phyloP scores from a whole-genome alignment of 2,888 invertebrate species.

The Tineola bisselliella region DNA sequence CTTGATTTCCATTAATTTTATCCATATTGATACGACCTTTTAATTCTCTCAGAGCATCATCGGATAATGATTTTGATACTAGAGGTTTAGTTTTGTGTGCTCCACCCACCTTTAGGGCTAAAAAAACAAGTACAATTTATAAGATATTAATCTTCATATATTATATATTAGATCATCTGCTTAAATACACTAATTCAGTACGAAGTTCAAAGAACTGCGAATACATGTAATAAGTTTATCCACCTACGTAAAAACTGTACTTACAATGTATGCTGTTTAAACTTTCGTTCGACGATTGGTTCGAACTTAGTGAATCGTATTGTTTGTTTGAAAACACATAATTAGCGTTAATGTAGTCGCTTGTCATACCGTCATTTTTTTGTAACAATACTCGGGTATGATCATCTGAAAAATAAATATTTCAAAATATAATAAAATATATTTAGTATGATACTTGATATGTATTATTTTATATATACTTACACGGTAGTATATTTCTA shows the following conservation, averaged over 20 bases:
- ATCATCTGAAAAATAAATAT: conserved; percentile 77
- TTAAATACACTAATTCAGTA: not conserved
- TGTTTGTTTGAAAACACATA: conserved; percentile 73
- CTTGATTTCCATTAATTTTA: conserved; percentile 37
- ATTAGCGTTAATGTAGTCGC: conserved; percentile 98
- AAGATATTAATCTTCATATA: not conserved
- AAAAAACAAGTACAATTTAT: conserved; percentile 18
- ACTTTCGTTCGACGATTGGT: conserved; percentile 42
- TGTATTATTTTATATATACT: conserved; percentile 22
- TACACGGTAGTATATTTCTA: conserved; percentile 94
- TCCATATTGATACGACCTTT: conserved; percentile 38
- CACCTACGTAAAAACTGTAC: conserved; percentile 18
- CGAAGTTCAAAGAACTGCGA: not conserved
- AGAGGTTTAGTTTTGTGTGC: conserved; percentile 30
- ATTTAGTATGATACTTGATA: too few species aligned
- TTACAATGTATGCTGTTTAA: conserved; percentile 45
- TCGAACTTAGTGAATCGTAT: conserved; percentile 31
- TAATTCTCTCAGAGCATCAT: conserved; percentile 42
- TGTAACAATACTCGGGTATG: conserved; percentile 91
- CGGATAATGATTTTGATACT: conserved; percentile 45
- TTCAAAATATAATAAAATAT: too few species aligned
- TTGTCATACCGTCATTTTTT: conserved; percentile 65
- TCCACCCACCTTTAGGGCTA: conserved; percentile 36
- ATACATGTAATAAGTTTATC: not conserved
- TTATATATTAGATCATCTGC: not conserved